phyloP scores from a whole-genome alignment of 2,888 invertebrate species.

The Andrena bicolor region DNA sequence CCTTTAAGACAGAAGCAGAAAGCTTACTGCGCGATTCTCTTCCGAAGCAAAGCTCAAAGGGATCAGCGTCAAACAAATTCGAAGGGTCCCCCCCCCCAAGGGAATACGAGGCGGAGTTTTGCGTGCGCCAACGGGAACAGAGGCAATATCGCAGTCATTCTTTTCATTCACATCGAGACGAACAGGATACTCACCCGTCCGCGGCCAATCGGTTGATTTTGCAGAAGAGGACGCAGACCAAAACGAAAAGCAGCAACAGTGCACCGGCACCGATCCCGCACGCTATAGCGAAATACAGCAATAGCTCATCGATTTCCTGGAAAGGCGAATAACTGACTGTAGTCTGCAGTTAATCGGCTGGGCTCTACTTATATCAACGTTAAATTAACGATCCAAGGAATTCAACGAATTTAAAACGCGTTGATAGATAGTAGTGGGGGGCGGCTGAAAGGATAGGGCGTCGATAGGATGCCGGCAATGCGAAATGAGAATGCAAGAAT shows the following conservation, averaged over 20 bases:
- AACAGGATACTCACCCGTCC: conserved; percentile 77
- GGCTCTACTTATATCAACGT: neutral
- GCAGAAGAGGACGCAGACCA: conserved; percentile 75
- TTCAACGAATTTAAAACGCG: conserved; percentile 3
- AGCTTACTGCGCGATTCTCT: conserved; percentile 5
- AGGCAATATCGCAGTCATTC: neutral
- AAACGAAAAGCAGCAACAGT: conserved; percentile 76
- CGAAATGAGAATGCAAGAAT: conserved; percentile 65
- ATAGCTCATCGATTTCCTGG: conserved; percentile 76
- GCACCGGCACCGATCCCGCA: conserved; percentile 73
- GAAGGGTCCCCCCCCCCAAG: neutral
- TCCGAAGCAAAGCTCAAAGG: conserved; percentile 35
- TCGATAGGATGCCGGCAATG: conserved; percentile 32
- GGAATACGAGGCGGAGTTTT: conserved; percentile 1
- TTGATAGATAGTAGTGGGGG: conserved; percentile 14
- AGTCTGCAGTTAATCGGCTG: neutral
- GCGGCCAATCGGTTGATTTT: conserved; percentile 75
- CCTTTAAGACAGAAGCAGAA: conserved; percentile 28
- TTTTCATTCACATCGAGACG: neutral
- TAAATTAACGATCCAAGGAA: neutral
- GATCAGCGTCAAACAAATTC: conserved; percentile 1
- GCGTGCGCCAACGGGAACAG: conserved; percentile 18
- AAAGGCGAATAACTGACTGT: conserved; percentile 44
- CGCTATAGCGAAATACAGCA: conserved; percentile 78
- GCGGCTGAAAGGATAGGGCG: conserved; percentile 17